Conservation (phyloP, 2,888 invertebrate genomes). For the Argyra leucocephala region DNA sequence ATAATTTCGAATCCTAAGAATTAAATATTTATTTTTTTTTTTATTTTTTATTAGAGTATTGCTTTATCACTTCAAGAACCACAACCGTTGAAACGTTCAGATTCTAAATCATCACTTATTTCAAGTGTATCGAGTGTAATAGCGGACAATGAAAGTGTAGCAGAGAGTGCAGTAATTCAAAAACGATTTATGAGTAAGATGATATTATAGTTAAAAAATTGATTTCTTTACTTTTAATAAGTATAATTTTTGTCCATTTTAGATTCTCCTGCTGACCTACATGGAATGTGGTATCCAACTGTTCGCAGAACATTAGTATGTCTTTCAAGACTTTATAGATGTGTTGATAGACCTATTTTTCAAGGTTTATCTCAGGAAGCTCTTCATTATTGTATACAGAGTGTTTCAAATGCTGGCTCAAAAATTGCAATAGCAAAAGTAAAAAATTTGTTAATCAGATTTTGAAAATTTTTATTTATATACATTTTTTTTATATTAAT, state of each 20-base stretch:
- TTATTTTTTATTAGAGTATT: constrained; percentile 55
- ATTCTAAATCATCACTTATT: constrained; percentile 58
- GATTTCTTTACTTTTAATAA: background rate
- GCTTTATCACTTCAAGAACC: constrained; percentile 55
- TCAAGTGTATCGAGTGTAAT: constrained; percentile 60
- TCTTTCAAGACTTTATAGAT: constrained; percentile 76
- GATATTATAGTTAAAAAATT: constrained; percentile 13
- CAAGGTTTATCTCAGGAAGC: constrained; percentile 96
- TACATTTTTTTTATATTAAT: constrained; percentile 7
- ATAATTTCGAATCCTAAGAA: background rate
- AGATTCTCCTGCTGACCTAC: constrained; percentile 87
- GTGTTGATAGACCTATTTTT: constrained; percentile 89
- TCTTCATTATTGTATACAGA: constrained; percentile 81
- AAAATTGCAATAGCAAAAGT: constrained; percentile 67
- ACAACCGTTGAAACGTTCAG: constrained; percentile 48
- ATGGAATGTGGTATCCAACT: constrained; percentile 99
- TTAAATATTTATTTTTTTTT: constrained; percentile 14
- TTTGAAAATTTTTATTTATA: constrained; percentile 11
- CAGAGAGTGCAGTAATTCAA: constrained; percentile 37
- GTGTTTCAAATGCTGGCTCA: constrained; percentile 70
- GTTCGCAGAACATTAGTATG: constrained; percentile 90
- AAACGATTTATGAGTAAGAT: constrained; percentile 37
- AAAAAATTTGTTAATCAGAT: background rate
- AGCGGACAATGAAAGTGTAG: constrained; percentile 61
- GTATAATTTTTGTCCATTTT: constrained; percentile 17